Base-by-base conservation (phyloP, 2,113 vertebrate genomes). In the Tetrao urogallus region DNA sequence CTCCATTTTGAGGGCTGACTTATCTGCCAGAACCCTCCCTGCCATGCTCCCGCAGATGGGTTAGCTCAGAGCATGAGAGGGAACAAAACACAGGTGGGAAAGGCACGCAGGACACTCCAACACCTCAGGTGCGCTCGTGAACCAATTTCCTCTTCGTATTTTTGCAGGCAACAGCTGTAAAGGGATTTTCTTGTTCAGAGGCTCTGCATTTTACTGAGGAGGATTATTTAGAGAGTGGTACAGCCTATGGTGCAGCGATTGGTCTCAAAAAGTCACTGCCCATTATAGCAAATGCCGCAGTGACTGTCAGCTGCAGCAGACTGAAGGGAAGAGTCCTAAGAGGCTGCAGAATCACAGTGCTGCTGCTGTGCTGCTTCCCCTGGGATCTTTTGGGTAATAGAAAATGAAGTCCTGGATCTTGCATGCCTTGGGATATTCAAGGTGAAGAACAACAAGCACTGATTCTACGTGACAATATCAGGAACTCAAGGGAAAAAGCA, bases 241-340 rank as follows among this genome's bases (percentile, higher is more conserved):
- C 66, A 95, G 86, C 70, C 89, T 83, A 74, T 21, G 67, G 75
- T 65, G 61, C 76, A 30, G 8, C 72, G 91, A 73, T 69, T 94
- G 90, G 83, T 94, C 95, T 94, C 93, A 89, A 91, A 97, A 96
- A 97, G 95, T 94, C 93, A 95, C 92, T 95, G 94, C 94, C 88
- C 82, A 79, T 95, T 94, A 94, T 38, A 90, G 96, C 76, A 94
- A 93, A 94, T 92, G 86, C 88, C 36, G 66, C 95, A 91, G 28
- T 90, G 93, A 91, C 88, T 92, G 76, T 20, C 56, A 79, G 93
- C 86, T 95, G 91, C 91, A 25, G 92, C 36, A 11, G 79, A 52
- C 45, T 48, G 36, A 87, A 82, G 48, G 32, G 40, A 54, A 65
- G 76, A 76, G 65, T 40, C 80, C 69, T 57, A 21, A 83, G 77